Evolutionary conservation across 2,113 vertebrate species (phyloP).

Genomic region (Ammodytes marinus): DNA sequence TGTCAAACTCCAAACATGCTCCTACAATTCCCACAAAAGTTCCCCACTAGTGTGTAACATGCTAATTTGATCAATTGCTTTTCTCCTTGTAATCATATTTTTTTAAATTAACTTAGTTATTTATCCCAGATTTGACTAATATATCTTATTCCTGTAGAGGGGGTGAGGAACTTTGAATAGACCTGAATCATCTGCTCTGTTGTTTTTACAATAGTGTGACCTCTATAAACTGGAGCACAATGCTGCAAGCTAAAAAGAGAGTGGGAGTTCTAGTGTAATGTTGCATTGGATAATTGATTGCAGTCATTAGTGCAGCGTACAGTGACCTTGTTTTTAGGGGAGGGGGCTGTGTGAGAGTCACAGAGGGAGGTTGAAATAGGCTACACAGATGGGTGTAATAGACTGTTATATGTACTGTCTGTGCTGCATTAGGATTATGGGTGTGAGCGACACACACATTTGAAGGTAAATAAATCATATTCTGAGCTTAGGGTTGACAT

Average conservation of each 20-base stretch:
- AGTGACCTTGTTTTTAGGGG: conserved; percentile 67
- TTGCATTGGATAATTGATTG: conserved; percentile 70
- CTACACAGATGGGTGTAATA: conserved; percentile 24
- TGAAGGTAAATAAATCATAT: conserved; percentile 70
- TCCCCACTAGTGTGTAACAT: not conserved
- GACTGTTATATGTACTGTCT: conserved; percentile 10
- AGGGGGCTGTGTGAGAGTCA: conserved; percentile 25
- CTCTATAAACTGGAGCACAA: conserved; percentile 11
- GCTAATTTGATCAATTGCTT: not conserved
- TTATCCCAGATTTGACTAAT: not conserved
- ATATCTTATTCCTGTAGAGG: not conserved
- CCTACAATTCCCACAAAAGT: not conserved
- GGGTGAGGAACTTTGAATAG: not conserved
- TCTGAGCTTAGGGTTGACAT: conserved; percentile 48
- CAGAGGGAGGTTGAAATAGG: conserved; percentile 10
- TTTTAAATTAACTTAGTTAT: not conserved
- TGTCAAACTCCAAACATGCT: not conserved
- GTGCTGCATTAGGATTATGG: not conserved
- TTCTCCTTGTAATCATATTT: not conserved
- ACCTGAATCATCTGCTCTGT: conserved; percentile 25
- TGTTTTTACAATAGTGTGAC: conserved; percentile 44
- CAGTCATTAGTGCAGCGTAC: conserved; percentile 58
- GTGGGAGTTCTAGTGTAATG: conserved; percentile 63
- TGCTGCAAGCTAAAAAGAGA: conserved; percentile 38
- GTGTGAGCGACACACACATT: conserved; percentile 26